Percentiles rank a stretch among this genome's conserved stretches.
These are phyloP conservation scores for Dynastes maya DNA, from an alignment of 2,888 invertebrate genomes.

Conservation along the genomic window DNA sequence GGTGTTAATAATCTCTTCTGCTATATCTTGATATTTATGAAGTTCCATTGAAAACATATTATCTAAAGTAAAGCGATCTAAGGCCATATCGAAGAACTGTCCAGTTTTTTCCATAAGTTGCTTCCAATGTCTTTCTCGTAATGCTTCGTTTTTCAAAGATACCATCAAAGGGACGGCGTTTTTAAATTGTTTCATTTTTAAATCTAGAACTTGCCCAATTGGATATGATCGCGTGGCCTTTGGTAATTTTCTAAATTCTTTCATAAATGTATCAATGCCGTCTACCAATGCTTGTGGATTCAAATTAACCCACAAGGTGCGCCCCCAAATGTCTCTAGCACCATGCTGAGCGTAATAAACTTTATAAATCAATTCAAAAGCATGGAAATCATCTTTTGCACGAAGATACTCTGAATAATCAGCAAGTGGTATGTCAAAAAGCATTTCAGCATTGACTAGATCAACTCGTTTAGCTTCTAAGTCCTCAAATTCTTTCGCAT, in stretches of 20 bases:
- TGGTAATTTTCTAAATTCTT: conserved; percentile 84
- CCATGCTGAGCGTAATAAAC: conserved; percentile 85
- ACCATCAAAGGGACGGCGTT: conserved; percentile 91
- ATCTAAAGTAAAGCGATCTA: conserved; percentile 90
- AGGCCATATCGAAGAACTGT: conserved; percentile 88
- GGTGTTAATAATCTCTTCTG: conserved; percentile 88
- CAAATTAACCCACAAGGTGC: conserved; percentile 90
- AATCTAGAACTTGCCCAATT: conserved; percentile 81
- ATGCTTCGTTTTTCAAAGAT: conserved; percentile 91
- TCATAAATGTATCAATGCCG: conserved; percentile 89
- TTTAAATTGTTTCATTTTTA: conserved; percentile 92
- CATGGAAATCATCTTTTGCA: conserved; percentile 76
- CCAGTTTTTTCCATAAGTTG: conserved; percentile 91
- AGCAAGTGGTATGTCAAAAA: conserved; percentile 90
- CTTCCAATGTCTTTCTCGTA: conserved; percentile 92
- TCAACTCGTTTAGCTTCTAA: conserved; percentile 79
- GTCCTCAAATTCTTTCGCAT: conserved; percentile 77
- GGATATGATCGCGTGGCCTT: conserved; percentile 75
- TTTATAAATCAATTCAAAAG: conserved; percentile 82
- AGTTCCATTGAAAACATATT: conserved; percentile 96
- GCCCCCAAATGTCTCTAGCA: conserved; percentile 87
- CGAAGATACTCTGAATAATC: conserved; percentile 85
- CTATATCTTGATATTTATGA: conserved; percentile 88
- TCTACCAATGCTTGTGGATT: conserved; percentile 88
- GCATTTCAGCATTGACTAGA: conserved; percentile 82